Evolutionary conservation across 2,888 invertebrate species (phyloP), one percentile per base, ranked within the genome.

Genomic region (Drosophila longiperda): DNA sequence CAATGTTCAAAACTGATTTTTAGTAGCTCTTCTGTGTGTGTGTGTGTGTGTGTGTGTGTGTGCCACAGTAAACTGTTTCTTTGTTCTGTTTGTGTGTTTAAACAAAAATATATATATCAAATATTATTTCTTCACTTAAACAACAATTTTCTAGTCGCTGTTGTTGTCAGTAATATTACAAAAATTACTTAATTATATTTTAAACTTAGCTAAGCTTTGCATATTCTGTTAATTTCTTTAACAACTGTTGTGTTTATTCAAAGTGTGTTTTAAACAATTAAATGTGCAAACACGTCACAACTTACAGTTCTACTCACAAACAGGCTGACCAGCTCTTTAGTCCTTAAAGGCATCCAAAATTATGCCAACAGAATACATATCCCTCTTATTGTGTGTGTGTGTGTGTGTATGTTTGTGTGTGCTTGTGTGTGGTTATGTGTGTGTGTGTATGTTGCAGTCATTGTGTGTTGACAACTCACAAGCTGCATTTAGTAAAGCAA

Each of bases 401-500:
- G 33, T 34, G 45, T 42, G 38, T 38, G 38, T 20, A 36, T 33
- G 38, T 20, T 36, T 33, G 49, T 23, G 17, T 59, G 38, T 11
- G 29, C 49, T 50, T 26, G 20, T 12, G 34, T 40, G 36, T 7
- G 34, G 26, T 26, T 15, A 7, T 38, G 20, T 53, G 33, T 36
- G 36, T n/a, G 34, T 45, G 36, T 49, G 55, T 52, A 60, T 54
- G 32, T 42, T 59, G 58, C 54, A 69, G 69, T 63, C 62, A 48
- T 63, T 79, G 71, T 87, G 69, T 84, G 86, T 87, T 87, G 85
- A 89, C 85, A 89, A 82, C 80, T 75, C 85, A 85, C 82, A 85
- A 89, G 85, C 87, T 89, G 87, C 88, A 85, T 89, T 89, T 89
- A 89, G 89, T 88, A 82, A 85, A 84, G 85, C 89, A 85, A 85